Evolutionary conservation across 2,113 vertebrate species (phyloP), one percentile per base, ranked within the genome.

Genomic region (Triplophysa dalaica): DNA sequence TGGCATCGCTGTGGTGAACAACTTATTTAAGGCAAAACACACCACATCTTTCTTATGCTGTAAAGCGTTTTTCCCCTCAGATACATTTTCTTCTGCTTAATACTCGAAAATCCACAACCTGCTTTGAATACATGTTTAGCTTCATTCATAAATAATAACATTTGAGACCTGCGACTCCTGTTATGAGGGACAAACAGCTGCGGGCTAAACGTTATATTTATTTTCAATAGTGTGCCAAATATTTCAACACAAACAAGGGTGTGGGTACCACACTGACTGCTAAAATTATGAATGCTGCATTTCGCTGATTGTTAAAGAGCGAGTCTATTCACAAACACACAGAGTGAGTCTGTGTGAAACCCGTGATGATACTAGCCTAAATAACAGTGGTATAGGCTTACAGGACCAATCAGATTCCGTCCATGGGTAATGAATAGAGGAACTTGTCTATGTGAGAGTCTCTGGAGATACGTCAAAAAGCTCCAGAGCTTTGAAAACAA

Each of bases 361-460:
- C 6, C 0, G 70, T 65, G 61, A 26, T 65, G 75, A 64, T 77
- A 14, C 21, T 45, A n/a, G 43, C 26, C 24, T 61, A 14, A 79
- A 21, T 60, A 73, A 76, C 77, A 79, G 67, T 48, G 72, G 83
- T 82, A 66, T 80, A 52, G 63, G 43, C 70, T 82, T 77, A 67
- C 70, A 82, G 38, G 43, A 61, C 68, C 72, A 77, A 65, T 58
- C 77, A 62, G 60, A 26, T 22, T 43, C 56, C 16, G 69, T 19
- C 17, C 58, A 68, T 13, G 11, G 41, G 10, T 79, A 85, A 82
- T 81, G 65, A 79, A 81, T 75, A 84, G 70, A 72, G 8, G 14
- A 19, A 52, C 70, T 85, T 60, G 65, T 75, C 60, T 72, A 65
- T 8, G 24, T n/a, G 45, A 76, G 17, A 26, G 74, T 54, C 45